Percentiles rank a stretch among this genome's conserved stretches.
These are phyloP conservation scores for Netelia virgata DNA, from an alignment of 2,888 invertebrate genomes.

Conservation along the genomic window DNA sequence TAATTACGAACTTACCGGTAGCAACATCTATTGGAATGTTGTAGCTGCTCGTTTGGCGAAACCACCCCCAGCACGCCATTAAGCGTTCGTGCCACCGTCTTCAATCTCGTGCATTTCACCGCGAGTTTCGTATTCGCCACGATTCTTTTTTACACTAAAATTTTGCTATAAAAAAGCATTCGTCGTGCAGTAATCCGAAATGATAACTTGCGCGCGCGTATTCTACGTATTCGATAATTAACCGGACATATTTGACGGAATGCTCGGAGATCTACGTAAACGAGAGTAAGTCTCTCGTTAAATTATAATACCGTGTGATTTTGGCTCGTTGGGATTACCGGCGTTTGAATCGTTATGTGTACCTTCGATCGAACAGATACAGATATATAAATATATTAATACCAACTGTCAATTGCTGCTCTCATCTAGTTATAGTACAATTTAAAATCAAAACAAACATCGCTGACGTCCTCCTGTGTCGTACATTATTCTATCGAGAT, in stretches of 20 bases:
- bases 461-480: constrained; percentile 12
- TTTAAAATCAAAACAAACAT: constrained; percentile 47
- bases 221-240: constrained; percentile 23
- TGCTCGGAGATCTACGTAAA: constrained; percentile 7
- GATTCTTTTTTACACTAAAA: constrained; percentile 9
- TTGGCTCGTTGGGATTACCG: constrained; percentile 11
- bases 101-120: constrained; percentile 73
- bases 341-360: not conserved
- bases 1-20: constrained; percentile 69
- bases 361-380: not conserved
- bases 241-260: constrained; percentile 44
- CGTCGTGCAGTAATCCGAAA: constrained; percentile 5
- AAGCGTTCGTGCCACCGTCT: constrained; percentile 69
- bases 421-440: constrained; percentile 16
- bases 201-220: not conserved
- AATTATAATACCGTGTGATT: constrained; percentile 12
- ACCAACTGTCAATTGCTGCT: constrained; percentile 27
- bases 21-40: constrained; percentile 63
- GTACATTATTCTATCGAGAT: not conserved
- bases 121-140: constrained; percentile 47
- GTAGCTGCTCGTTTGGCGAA: constrained; percentile 65
- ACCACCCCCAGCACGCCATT: constrained; percentile 72
- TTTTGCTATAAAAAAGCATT: not conserved
- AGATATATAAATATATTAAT: too few relatives aligned
- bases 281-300: constrained; percentile 15